Evolutionary conservation across 2,113 vertebrate genomes (phyloP).

Genomic region (Cyprinodon variegatus): DNA sequence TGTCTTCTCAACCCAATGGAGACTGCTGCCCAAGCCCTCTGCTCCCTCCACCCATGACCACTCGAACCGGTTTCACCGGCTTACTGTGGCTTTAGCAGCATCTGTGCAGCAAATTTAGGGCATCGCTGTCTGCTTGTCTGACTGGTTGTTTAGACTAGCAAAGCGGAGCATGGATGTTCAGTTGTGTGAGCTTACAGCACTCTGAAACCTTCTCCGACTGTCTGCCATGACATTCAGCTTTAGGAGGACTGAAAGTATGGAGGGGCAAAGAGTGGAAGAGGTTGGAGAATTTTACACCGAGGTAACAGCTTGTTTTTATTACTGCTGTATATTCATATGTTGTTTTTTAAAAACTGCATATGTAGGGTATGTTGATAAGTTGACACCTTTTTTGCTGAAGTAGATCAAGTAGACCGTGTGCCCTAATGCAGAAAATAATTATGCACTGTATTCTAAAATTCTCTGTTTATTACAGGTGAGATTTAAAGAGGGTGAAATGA

Average conservation of each 20-base stretch:
- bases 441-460: not conserved
- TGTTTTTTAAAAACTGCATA: not conserved
- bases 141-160: conserved; percentile 44
- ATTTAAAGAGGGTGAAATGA: conserved; percentile 96
- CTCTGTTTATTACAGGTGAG: conserved; percentile 83
- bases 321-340: conserved; percentile 5
- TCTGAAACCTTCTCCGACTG: conserved; percentile 23
- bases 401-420: too few relatives aligned
- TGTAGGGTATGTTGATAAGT: not conserved
- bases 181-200: conserved; percentile 19
- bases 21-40: conserved; percentile 12
- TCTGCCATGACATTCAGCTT: conserved; percentile 50
- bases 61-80: conserved; percentile 60
- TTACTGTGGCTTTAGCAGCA: conserved; percentile 74
- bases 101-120: conserved; percentile 71
- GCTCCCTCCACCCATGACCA: conserved; percentile 39
- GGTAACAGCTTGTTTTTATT: not conserved
- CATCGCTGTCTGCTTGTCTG: conserved; percentile 58
- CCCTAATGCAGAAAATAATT: not conserved
- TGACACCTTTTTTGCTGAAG: too few relatives aligned
- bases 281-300: conserved; percentile 31
- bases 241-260: conserved; percentile 47
- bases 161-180: conserved; percentile 29
- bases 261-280: conserved; percentile 35
- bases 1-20: conserved; percentile 47